A percentile compares a stretch with the other conserved stretches of the same genome.
These are phyloP conservation scores for Drosophila nr. fundita DNA, from an alignment of 2,888 invertebrate species.

Conservation along the genomic window DNA sequence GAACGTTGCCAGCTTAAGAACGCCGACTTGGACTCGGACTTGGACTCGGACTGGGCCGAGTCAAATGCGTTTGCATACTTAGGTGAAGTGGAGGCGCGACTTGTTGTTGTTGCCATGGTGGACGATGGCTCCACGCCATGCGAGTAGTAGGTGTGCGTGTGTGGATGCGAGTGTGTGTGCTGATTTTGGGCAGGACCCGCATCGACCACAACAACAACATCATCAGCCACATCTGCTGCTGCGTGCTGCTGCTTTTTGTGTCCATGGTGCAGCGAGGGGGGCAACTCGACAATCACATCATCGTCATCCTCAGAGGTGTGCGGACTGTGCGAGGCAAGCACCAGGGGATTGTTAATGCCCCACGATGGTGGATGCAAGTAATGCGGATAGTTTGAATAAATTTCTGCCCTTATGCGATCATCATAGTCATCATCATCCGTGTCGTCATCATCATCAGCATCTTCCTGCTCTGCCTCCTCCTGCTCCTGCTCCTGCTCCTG, in stretches of 20 bases:
- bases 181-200: slow-evolving; percentile 61
- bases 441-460: slow-evolving; percentile 70
- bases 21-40: slow-evolving; percentile 47
- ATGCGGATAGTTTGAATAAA: slow-evolving; percentile 86
- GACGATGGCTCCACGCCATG: slow-evolving; percentile 65
- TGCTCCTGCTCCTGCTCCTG: slow-evolving; percentile 60
- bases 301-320: slow-evolving; percentile 83
- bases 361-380: slow-evolving; percentile 87
- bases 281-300: slow-evolving; percentile 78
- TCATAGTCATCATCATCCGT: slow-evolving; percentile 86
- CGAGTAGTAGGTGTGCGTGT: slow-evolving; percentile 67
- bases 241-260: slow-evolving; percentile 53
- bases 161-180: slow-evolving; percentile 58
- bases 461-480: slow-evolving; percentile 37
- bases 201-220: slow-evolving; percentile 82
- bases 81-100: slow-evolving; percentile 51
- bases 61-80: slow-evolving; percentile 57
- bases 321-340: slow-evolving; percentile 85
- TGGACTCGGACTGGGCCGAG: slow-evolving; percentile 55
- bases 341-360: slow-evolving; percentile 84
- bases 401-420: slow-evolving; percentile 86
- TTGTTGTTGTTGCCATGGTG: slow-evolving; percentile 62
- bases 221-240: slow-evolving; percentile 61
- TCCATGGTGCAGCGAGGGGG: slow-evolving; percentile 76
- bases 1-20: slow-evolving; percentile 53